Percentiles rank a stretch among this genome's conserved stretches.
These are phyloP conservation scores for Muscidifurax raptorellus DNA, from an alignment of 1,140 invertebrate species.

Conservation along the genomic window DNA sequence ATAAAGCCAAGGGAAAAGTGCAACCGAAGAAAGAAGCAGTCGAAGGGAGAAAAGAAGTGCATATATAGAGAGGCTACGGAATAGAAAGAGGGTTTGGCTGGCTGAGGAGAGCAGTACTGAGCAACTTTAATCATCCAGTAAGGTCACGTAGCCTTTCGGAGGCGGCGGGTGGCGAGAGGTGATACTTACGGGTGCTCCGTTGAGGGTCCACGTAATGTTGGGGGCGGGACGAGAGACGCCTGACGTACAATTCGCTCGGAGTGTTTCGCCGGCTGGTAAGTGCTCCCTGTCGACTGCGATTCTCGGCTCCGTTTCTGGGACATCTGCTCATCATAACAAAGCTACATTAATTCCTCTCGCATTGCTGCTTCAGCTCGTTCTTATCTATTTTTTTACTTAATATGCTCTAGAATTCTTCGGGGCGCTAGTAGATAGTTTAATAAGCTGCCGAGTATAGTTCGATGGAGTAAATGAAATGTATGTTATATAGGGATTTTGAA, in stretches of 20 bases:
- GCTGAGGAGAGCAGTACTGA: slow-evolving; percentile 50
- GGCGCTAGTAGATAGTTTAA: not conserved
- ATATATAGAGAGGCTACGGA: not conserved
- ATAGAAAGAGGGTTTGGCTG: not conserved
- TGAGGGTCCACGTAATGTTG: slow-evolving; percentile 88
- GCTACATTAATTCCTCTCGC: slow-evolving; percentile 46
- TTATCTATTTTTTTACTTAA: not conserved
- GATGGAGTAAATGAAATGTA: not conserved
- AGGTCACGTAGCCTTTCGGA: slow-evolving; percentile 63
- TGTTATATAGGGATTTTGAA: slow-evolving; percentile 1
- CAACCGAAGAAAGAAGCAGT: slow-evolving; percentile 51
- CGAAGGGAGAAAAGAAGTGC: slow-evolving; percentile 42
- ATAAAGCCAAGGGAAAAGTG: not conserved
- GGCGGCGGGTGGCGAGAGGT: slow-evolving; percentile 31
- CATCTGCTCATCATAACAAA: slow-evolving; percentile 69
- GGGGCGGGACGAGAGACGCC: slow-evolving; percentile 84
- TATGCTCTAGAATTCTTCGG: not conserved
- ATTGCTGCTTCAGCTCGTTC: not conserved
- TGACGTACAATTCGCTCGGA: slow-evolving; percentile 87
- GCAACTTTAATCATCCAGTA: slow-evolving; percentile 66
- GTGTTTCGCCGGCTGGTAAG: slow-evolving; percentile 79
- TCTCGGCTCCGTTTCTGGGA: slow-evolving; percentile 70
- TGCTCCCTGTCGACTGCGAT: slow-evolving; percentile 68
- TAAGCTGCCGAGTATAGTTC: slow-evolving; percentile 6
- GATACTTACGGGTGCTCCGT: slow-evolving; percentile 84